A percentile compares a stretch with the other conserved stretches of the same genome.
These are phyloP conservation scores for Mesorhabditis belari DNA, from an alignment of 2,888 invertebrate species.

Conservation along the genomic window DNA sequence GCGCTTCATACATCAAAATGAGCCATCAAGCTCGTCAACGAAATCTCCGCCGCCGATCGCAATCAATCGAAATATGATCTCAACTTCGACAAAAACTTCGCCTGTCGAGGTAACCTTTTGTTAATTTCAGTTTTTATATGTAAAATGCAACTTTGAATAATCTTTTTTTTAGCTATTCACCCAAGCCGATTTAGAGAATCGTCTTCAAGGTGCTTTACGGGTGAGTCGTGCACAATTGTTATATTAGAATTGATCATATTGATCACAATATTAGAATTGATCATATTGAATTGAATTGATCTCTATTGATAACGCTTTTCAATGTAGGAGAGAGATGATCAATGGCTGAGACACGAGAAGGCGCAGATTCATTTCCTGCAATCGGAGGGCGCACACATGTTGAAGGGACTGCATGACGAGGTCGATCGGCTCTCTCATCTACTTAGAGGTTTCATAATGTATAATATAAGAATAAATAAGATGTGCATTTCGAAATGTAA, in stretches of 20 bases:
- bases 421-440: constrained; percentile 32
- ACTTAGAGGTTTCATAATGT: too few species aligned
- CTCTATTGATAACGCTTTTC: too few species aligned
- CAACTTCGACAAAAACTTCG: constrained; percentile 8
- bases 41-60: background rate
- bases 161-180: background rate
- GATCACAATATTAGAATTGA: too few species aligned
- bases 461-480: too few species aligned
- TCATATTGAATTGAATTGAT: too few species aligned
- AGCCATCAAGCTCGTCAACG: background rate
- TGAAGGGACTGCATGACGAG: constrained; percentile 36
- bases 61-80: constrained; percentile 6
- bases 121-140: constrained; percentile 2
- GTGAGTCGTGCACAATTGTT: constrained; percentile 1
- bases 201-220: constrained; percentile 15
- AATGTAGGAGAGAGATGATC: constrained; percentile 23
- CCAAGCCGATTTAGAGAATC: constrained; percentile 18
- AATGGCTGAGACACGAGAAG: constrained; percentile 31
- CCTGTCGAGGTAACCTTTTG: constrained; percentile 6
- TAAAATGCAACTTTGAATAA: background rate
- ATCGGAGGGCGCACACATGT: constrained; percentile 30
- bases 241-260: background rate
- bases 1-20: background rate
- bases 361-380: constrained; percentile 40
- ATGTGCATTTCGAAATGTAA: too few species aligned